Evolutionary conservation across 2,797 vertebrate species (phyloP).

Genomic region (Ispidina lecontei): DNA sequence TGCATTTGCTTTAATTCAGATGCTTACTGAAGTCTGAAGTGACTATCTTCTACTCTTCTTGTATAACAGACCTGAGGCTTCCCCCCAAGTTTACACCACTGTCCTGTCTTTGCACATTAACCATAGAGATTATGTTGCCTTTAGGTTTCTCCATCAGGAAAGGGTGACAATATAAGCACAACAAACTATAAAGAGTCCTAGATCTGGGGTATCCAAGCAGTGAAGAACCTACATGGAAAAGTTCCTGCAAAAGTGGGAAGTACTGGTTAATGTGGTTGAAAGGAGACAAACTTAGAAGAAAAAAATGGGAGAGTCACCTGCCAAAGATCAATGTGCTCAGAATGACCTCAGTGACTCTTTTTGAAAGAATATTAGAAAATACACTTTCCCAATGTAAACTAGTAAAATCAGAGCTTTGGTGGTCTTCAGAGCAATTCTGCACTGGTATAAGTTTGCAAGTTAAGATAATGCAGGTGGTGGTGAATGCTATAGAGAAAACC

Average conservation of each 20-base stretch:
- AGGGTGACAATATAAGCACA: background rate
- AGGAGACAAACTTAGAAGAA: background rate
- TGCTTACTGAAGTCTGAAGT: slow-evolving; percentile 18
- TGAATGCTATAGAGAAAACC: background rate
- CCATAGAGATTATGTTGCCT: background rate
- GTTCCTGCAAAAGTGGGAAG: background rate
- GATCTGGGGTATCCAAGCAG: background rate
- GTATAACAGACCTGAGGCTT: background rate
- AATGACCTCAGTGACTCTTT: background rate
- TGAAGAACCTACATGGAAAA: background rate
- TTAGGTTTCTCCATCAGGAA: slow-evolving; percentile 18
- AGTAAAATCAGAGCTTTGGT: background rate
- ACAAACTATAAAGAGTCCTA: background rate
- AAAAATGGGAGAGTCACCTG: background rate
- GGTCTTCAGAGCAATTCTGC: background rate
- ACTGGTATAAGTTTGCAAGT: background rate
- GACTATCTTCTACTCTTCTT: background rate
- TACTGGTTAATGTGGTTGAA: background rate
- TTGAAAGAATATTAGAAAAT: background rate
- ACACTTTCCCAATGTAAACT: background rate
- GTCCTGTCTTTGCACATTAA: background rate
- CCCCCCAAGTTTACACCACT: background rate
- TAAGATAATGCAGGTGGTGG: background rate
- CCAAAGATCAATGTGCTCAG: background rate
- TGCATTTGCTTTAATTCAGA: slow-evolving; percentile 17